Conservation (phyloP, 2,113 vertebrate species). For the Petromus typicus region DNA sequence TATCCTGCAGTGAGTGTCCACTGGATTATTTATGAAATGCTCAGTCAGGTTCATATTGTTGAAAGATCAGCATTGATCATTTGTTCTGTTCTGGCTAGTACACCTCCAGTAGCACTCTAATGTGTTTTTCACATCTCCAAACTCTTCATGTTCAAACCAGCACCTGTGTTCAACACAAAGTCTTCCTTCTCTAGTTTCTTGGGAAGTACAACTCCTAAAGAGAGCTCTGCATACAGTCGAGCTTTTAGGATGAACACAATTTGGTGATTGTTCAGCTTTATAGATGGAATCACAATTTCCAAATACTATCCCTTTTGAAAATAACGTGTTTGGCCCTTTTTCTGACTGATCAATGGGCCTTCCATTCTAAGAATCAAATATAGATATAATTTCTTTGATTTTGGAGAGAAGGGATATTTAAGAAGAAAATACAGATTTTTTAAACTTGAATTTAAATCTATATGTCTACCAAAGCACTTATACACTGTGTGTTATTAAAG, state of each 20-base stretch:
- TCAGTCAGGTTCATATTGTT: slow-evolving; percentile 36
- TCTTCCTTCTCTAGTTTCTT: slow-evolving; percentile 18
- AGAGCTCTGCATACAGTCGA: neutral
- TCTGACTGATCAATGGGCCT: neutral
- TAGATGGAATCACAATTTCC: neutral
- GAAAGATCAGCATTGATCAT: slow-evolving; percentile 67
- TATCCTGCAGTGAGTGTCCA: neutral
- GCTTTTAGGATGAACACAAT: neutral
- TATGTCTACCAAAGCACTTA: neutral
- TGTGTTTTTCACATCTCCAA: slow-evolving; percentile 32
- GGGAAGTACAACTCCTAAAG: neutral
- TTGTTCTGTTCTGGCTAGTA: slow-evolving; percentile 57
- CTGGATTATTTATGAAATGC: slow-evolving; percentile 40
- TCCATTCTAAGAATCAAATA: neutral
- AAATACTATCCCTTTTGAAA: neutral
- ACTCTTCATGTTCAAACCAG: neutral
- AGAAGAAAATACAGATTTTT: slow-evolving; percentile 4
- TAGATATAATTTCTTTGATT: slow-evolving; percentile 13
- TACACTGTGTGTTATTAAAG: neutral
- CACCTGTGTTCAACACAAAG: neutral
- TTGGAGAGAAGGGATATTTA: neutral
- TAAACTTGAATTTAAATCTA: neutral
- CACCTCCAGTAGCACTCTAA: slow-evolving; percentile 5
- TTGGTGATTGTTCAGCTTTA: neutral
- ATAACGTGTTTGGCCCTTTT: neutral